phyloP scores from a whole-genome alignment of 2,113 vertebrate genomes.

The Albula glossodonta region DNA sequence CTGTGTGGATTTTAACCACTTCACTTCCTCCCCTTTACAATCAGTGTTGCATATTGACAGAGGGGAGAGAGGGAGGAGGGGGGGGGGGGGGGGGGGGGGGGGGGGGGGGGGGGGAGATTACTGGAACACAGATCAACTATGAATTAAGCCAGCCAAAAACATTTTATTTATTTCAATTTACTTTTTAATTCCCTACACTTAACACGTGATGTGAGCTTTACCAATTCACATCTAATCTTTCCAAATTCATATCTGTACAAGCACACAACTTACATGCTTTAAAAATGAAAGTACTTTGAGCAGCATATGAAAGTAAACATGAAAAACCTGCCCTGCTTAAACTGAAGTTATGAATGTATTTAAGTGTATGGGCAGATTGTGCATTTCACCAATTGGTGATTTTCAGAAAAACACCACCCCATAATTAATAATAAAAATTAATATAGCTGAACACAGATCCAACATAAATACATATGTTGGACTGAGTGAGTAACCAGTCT shows the following conservation, averaged over 20 bases:
- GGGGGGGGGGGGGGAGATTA: no score
- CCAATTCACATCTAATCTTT: neutral
- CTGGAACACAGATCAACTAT: neutral
- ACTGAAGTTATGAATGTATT: slow-evolving; percentile 1
- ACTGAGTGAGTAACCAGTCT: no score
- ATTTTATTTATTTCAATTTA: neutral
- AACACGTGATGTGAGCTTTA: neutral
- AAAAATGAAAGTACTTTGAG: neutral
- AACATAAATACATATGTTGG: no score
- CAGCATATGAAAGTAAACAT: slow-evolving; percentile 1
- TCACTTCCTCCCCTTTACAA: no score
- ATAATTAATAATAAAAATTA: neutral
- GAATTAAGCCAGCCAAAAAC: neutral
- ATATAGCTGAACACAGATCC: no score
- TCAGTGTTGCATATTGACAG: neutral
- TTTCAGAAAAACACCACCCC: neutral
- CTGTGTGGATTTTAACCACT: neutral
- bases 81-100: no score
- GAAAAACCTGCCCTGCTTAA: neutral
- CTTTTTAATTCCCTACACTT: neutral
- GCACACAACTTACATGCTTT: neutral
- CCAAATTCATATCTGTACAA: neutral
- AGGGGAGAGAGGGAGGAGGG: neutral
- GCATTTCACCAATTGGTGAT: neutral
- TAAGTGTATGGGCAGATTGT: neutral